phyloP scores from a whole-genome alignment of 2,113 vertebrate species.

The Eurystomus gularis region DNA sequence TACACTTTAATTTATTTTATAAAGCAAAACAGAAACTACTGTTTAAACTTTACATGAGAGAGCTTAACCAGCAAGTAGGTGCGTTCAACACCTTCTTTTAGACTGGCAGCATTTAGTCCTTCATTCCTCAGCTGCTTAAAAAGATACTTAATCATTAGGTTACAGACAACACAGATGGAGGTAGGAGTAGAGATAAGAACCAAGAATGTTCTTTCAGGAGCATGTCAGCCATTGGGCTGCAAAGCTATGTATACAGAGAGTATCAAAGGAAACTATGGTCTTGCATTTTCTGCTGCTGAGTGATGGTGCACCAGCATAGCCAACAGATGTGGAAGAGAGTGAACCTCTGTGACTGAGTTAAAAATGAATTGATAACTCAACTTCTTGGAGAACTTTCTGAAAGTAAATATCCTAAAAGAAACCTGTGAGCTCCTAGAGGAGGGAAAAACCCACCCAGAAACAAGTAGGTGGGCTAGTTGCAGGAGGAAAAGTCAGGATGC shows the following conservation, averaged over 20 bases:
- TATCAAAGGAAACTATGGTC: neutral
- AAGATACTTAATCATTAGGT: no score
- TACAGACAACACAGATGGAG: accelerated
- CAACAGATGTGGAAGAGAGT: neutral
- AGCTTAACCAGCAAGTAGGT: neutral
- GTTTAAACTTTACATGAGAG: neutral
- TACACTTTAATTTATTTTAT: neutral
- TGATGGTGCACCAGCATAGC: neutral
- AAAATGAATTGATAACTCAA: neutral
- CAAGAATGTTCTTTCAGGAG: neutral
- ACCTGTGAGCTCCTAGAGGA: neutral
- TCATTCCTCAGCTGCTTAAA: neutral
- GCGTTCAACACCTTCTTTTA: neutral
- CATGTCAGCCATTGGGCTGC: accelerated
- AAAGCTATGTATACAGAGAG: neutral
- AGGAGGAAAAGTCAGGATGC: neutral
- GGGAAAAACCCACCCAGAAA: neutral
- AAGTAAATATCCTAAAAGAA: neutral
- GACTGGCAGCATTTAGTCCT: neutral
- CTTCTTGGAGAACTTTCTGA: neutral
- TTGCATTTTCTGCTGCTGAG: neutral
- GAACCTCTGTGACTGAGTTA: neutral
- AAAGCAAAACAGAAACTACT: neutral
- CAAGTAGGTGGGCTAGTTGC: neutral
- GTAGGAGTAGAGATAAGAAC: neutral